phyloP scores from a whole-genome alignment of 2,113 vertebrate genomes.

The Pantherophis guttatus region DNA sequence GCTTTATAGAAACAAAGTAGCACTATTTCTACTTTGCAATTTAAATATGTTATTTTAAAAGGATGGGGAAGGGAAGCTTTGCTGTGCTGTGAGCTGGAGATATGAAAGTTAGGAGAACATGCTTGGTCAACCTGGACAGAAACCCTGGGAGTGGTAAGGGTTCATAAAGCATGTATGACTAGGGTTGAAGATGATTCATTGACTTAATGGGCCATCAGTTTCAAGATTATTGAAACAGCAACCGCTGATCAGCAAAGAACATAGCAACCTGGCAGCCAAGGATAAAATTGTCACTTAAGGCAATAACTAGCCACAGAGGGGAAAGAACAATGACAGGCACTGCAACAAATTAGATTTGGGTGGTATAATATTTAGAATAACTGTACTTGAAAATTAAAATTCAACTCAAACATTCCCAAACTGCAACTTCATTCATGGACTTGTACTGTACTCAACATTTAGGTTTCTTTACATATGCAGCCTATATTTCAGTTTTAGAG shows the following conservation, averaged over 20 bases:
- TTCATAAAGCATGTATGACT: background rate
- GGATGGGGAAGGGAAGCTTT: background rate
- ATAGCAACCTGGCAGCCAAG: background rate
- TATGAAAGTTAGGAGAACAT: background rate
- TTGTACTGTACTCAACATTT: background rate
- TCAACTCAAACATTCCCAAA: background rate
- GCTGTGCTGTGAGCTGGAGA: background rate
- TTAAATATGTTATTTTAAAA: background rate
- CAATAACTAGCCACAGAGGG: background rate
- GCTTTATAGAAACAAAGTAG: background rate
- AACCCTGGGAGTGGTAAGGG: background rate
- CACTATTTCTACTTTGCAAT: background rate
- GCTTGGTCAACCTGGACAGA: background rate
- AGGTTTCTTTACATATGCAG: background rate
- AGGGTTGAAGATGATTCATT: background rate
- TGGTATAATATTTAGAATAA: background rate
- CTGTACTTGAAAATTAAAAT: background rate
- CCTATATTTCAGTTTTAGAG: background rate
- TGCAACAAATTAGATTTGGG: background rate
- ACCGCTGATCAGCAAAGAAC: background rate
- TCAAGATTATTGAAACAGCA: background rate
- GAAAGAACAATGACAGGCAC: background rate
- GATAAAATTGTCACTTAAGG: background rate
- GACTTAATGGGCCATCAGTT: background rate
- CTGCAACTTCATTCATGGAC: background rate